Percentiles rank a stretch among this genome's conserved stretches.
Conservation (phyloP, 2,888 invertebrate species). For the Horisme vitalbata region DNA sequence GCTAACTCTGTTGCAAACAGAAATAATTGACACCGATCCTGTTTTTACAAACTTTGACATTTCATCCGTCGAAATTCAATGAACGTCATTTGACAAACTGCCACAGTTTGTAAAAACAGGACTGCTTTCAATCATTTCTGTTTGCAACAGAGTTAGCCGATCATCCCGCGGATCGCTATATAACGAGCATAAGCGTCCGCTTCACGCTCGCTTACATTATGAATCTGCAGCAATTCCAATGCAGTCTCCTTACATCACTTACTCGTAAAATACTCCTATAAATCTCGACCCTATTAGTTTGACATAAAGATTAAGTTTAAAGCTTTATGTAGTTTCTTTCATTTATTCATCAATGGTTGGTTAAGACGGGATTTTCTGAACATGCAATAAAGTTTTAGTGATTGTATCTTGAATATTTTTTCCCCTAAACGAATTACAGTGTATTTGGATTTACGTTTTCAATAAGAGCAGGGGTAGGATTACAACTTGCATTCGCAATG, state of each 20-base stretch:
- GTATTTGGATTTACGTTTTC: background rate
- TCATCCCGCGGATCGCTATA: too few relatives aligned
- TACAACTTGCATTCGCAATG: background rate
- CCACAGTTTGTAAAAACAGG: too few relatives aligned
- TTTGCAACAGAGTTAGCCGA: too few relatives aligned
- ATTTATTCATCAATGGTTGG: slow-evolving; percentile 1
- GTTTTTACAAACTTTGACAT: too few relatives aligned
- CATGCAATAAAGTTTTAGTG: background rate
- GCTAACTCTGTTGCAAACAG: too few relatives aligned
- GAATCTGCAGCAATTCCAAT: background rate
- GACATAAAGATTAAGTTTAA: background rate
- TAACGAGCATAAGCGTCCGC: background rate
- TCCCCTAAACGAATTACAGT: background rate
- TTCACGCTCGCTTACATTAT: background rate
- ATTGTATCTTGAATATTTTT: slow-evolving; percentile 1
- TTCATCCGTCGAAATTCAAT: too few relatives aligned
- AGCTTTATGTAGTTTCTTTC: background rate
- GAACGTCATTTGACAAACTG: too few relatives aligned
- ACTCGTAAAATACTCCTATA: background rate
- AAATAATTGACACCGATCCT: too few relatives aligned
- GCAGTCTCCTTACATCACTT: background rate
- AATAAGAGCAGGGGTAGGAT: background rate
- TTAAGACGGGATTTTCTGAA: background rate
- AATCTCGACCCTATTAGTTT: background rate
- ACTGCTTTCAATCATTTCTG: too few relatives aligned